phyloP scores from a whole-genome alignment of 2,888 invertebrate genomes.

The Drymonia ruficornis region DNA sequence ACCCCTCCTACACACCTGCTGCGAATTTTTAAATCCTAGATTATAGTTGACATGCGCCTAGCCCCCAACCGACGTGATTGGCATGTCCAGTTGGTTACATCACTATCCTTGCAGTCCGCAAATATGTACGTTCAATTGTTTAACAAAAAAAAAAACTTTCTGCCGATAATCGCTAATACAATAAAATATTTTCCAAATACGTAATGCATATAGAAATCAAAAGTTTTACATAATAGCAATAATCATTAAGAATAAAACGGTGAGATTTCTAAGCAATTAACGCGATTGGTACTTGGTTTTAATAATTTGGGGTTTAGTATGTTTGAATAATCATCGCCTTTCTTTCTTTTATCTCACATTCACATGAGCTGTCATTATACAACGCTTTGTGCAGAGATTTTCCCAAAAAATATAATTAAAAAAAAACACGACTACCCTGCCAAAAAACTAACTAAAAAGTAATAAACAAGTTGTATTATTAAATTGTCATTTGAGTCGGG shows the following conservation, averaged over 20 bases:
- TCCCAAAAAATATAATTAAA: slow-evolving; percentile 2
- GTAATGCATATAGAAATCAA: slow-evolving; percentile 20
- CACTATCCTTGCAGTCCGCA: slow-evolving; percentile 55
- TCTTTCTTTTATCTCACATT: not conserved
- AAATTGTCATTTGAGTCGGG: too few species aligned
- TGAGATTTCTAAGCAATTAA: slow-evolving; percentile 25
- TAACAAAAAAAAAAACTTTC: not conserved
- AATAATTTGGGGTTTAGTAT: not conserved
- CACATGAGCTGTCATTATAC: not conserved
- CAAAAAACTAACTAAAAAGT: too few species aligned
- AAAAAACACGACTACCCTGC: too few species aligned
- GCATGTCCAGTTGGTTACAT: slow-evolving; percentile 69
- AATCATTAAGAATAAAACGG: slow-evolving; percentile 16
- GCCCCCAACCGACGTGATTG: slow-evolving; percentile 64
- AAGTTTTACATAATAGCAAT: slow-evolving; percentile 23
- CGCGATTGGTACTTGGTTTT: not conserved
- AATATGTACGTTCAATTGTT: slow-evolving; percentile 19
- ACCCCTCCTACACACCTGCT: slow-evolving; percentile 67
- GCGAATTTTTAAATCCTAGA: slow-evolving; percentile 83
- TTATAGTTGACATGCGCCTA: slow-evolving; percentile 79
- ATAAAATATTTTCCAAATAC: slow-evolving; percentile 3
- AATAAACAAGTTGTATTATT: too few species aligned
- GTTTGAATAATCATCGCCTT: not conserved
- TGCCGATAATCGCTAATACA: not conserved
- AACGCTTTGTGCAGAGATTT: not conserved